phyloP scores from a whole-genome alignment of 2,113 vertebrate genomes.

The Ageneiosus marmoratus region DNA sequence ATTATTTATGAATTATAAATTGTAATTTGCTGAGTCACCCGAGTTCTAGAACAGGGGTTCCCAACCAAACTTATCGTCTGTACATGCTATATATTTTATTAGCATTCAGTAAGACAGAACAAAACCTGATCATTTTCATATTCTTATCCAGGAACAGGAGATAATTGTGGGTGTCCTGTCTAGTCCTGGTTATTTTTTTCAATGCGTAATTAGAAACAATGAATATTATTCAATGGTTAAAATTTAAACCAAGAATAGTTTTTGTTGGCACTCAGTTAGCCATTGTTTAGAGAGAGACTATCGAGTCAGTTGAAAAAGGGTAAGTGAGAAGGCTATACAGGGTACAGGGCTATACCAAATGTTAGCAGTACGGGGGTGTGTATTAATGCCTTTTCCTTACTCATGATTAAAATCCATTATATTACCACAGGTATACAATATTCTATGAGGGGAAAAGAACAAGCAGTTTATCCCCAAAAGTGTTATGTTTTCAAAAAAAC shows the following conservation, averaged over 20 bases:
- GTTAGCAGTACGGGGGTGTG: neutral
- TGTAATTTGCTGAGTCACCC: neutral
- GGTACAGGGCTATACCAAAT: conserved; percentile 25
- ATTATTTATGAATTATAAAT: neutral
- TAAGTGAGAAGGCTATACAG: conserved; percentile 11
- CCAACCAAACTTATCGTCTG: neutral
- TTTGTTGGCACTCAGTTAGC: neutral
- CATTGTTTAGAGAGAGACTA: neutral
- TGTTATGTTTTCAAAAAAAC: neutral
- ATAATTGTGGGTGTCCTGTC: neutral
- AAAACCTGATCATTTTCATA: neutral
- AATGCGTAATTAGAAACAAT: neutral
- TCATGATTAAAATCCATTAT: neutral
- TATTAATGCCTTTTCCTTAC: neutral
- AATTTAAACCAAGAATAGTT: neutral
- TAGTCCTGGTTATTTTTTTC: neutral
- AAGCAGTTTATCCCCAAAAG: neutral
- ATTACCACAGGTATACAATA: neutral
- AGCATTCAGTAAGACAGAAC: neutral
- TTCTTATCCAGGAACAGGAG: neutral
- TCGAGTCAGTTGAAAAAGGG: neutral
- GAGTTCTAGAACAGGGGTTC: too few relatives aligned
- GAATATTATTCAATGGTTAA: neutral
- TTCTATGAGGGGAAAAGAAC: neutral
- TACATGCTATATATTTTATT: neutral